A percentile compares a stretch with the other conserved stretches of the same genome.
Conservation (phyloP, 2,888 invertebrate species). For the Phaonia tiefii region DNA sequence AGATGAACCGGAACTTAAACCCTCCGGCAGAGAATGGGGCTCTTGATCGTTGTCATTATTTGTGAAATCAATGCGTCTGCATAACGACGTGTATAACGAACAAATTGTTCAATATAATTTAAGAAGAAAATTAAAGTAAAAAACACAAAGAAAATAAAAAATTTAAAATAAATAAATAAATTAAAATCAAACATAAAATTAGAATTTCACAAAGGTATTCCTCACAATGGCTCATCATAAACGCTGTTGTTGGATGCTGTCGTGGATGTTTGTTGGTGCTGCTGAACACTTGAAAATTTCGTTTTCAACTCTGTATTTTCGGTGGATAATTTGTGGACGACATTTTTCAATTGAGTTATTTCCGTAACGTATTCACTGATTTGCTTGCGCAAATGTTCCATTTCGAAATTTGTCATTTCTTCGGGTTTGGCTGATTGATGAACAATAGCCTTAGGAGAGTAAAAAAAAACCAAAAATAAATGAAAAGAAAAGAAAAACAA, state of each 20-base stretch:
- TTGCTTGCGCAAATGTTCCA: slow-evolving; percentile 79
- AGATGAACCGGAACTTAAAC: slow-evolving; percentile 55
- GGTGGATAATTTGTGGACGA: slow-evolving; percentile 88
- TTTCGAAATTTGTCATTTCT: slow-evolving; percentile 72
- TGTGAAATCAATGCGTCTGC: slow-evolving; percentile 79
- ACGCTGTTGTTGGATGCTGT: slow-evolving; percentile 74
- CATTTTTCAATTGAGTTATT: slow-evolving; percentile 81
- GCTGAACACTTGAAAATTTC: slow-evolving; percentile 76
- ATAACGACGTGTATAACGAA: slow-evolving; percentile 31
- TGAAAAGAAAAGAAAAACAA: slow-evolving; percentile 55
- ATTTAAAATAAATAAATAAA: slow-evolving; percentile 59
- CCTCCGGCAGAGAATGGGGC: slow-evolving; percentile 79
- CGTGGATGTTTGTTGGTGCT: slow-evolving; percentile 62
- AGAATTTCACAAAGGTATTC: slow-evolving; percentile 57
- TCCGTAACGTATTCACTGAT: slow-evolving; percentile 78
- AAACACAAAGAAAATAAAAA: slow-evolving; percentile 42
- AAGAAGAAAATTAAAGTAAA: slow-evolving; percentile 27
- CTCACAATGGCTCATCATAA: slow-evolving; percentile 80
- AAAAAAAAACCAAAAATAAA: slow-evolving; percentile 64
- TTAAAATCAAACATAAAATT: slow-evolving; percentile 54
- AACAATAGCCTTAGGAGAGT: slow-evolving; percentile 72
- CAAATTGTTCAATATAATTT: slow-evolving; percentile 54
- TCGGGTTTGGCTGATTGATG: slow-evolving; percentile 72
- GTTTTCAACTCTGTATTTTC: slow-evolving; percentile 90
- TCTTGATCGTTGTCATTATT: slow-evolving; percentile 77